Evolutionary conservation across 2,113 vertebrate species (phyloP).

Genomic region (Trachemys scripta): DNA sequence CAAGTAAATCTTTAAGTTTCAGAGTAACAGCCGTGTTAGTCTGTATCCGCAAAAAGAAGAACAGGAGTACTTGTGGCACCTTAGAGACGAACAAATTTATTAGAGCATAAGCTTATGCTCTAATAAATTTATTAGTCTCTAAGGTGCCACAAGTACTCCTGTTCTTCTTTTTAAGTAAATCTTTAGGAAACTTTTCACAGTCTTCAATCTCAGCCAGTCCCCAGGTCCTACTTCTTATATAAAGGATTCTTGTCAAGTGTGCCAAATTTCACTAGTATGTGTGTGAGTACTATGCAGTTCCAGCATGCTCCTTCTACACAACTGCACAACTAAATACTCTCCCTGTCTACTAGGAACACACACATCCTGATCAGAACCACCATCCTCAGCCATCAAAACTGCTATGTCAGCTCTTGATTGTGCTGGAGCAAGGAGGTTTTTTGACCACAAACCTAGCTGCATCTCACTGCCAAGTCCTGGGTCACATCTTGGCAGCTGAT

Average conservation of each 20-base stretch:
- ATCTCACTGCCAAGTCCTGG: background rate
- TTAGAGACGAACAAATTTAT: too few relatives aligned
- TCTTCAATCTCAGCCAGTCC: background rate
- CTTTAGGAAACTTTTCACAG: background rate
- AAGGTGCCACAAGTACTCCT: too few relatives aligned
- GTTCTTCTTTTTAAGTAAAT: too few relatives aligned
- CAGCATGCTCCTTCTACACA: background rate
- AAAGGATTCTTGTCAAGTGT: background rate
- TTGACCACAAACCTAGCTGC: background rate
- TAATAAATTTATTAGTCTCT: too few relatives aligned
- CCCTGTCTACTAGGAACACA: background rate
- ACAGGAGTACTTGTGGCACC: too few relatives aligned
- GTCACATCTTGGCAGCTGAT: background rate
- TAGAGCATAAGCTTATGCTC: too few relatives aligned
- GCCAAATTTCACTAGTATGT: background rate
- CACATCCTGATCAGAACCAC: too few relatives aligned
- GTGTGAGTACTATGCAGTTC: background rate
- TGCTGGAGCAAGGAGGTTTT: background rate
- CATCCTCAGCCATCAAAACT: too few relatives aligned
- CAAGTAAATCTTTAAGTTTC: background rate
- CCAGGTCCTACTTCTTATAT: background rate
- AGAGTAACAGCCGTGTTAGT: too few relatives aligned
- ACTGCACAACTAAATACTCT: background rate
- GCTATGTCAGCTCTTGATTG: background rate
- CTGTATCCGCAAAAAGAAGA: too few relatives aligned